Base-by-base conservation (phyloP, 2,113 vertebrate species). In the Bubalus kerabau region DNA sequence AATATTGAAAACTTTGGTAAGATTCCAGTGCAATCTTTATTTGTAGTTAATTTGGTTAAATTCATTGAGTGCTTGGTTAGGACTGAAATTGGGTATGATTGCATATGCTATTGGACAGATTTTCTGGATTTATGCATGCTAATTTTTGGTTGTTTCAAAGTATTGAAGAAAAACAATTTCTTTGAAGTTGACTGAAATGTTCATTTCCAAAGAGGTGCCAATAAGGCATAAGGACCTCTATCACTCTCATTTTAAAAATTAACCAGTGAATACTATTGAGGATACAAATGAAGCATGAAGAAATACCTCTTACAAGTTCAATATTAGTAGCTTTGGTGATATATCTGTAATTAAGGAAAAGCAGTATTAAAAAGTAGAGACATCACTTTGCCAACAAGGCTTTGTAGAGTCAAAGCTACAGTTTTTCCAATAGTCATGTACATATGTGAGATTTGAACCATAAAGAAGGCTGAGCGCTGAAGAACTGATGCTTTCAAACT, bases 321-420 rank as follows among this genome's bases (percentile, higher is more conserved):
- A 6, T 91, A 59, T 92, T 19, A 48, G 26, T 64, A 97, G 23
- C 83, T 97, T 97, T 92, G 50, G 62, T 89, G 90, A 95, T 91
- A 90, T 4, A 96, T 91, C 98, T 97, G 90, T 95, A 95, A 98
- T 96, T 82, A 97, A 98, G 95, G 85, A 46, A 57, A 87, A 97
- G 54, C 90, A 84, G 87, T 81, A 95, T 21, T 52, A 24, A 76
- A 76, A 76, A 43, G 40, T 43, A 76, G 23, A 76, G 40, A 43
- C 40, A 43, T 26, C 71, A 76, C 12, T 76, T 43, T 76, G 40
- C 12, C 0, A 0, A 76, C 71, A 43, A 76, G 40, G 36, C 36
- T 76, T 14, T 76, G 71, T 76, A 43, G 11, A 76, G 71, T 76
- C 40, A 43, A 43, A 43, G 71, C 71, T 43, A 26, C 0, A 1